Base-by-base conservation (phyloP, 2,113 vertebrate genomes). In the Austrofundulus limnaeus region DNA sequence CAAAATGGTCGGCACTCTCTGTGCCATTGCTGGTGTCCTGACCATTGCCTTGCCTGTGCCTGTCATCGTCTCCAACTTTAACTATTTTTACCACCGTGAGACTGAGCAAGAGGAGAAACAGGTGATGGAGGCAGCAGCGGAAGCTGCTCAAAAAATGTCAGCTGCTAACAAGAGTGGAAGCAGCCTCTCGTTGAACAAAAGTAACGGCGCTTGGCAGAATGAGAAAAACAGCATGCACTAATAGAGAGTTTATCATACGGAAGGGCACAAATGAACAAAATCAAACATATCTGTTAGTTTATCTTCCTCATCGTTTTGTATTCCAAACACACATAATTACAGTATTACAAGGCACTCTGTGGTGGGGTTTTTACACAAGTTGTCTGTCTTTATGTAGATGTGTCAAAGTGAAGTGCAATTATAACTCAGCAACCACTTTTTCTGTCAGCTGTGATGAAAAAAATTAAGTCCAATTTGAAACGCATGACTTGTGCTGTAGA, bases 1-100 rank as follows among this genome's bases (percentile, higher is more conserved):
- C 0, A 98, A 98, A 90, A 95, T 99, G 38, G 97, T 99, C 59
- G 97, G 97, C 20, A 95, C 95, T 1, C 91, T 99, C 51, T 99
- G 97, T 3, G 97, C 97, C 87, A 98, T 99, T 6, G 94, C 97
- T 0, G 97, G 97, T 4, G 97, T 99, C 38, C 66, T 99, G 80
- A 99, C 97, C 88, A 96, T 99, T 11, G 97, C 97, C 0, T 92
- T 98, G 11, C 97, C 97, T 0, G 97, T 98, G 17, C 97, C 97
- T 0, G 97, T 99, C 83, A 99, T 99, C 3, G 97, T 98, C 80
- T 99, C 97, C 11, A 99, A 99, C 72, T 99, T 99, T 85, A 99
- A 98, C 84, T 98, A 99, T 51, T 99, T 98, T 90, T 99, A 99
- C 89, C 96, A 98, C 87, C 88, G 96, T 1, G 96, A 97, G 90